Evolutionary conservation across 2,113 vertebrate genomes (phyloP).

Genomic region (Myiagra hebetior): DNA sequence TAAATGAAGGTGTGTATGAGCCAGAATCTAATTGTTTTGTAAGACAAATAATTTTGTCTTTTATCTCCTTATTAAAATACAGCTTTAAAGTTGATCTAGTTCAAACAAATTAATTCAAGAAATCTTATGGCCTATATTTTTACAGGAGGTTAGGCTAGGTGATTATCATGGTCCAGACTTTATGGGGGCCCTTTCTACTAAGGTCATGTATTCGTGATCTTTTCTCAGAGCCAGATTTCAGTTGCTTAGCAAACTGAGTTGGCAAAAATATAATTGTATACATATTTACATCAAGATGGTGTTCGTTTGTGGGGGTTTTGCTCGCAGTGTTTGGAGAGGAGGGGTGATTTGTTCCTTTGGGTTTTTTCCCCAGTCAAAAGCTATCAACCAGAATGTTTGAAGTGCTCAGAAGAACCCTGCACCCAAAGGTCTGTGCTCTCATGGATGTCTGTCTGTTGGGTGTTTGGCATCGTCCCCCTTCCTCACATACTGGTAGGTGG

Average conservation of each 20-base stretch:
- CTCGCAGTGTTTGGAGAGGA: not conserved
- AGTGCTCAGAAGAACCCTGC: not conserved
- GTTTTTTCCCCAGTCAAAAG: not conserved
- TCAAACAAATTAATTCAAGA: not conserved
- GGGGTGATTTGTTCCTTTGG: not conserved
- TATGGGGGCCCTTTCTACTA: not conserved
- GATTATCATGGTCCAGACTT: not conserved
- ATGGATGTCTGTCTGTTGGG: not conserved
- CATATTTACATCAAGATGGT: not conserved
- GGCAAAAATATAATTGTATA: not conserved
- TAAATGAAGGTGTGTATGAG: not conserved
- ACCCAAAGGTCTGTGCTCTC: not conserved
- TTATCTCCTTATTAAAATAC: constrained; percentile 12
- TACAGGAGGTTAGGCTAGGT: not conserved
- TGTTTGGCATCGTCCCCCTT: not conserved
- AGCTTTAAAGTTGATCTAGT: not conserved
- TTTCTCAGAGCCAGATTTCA: not conserved
- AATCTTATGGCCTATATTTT: not conserved
- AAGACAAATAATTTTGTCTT: not conserved
- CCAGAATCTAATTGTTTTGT: not conserved
- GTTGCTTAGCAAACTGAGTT: not conserved
- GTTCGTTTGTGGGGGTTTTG: not conserved
- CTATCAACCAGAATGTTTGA: not conserved
- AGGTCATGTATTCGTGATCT: not conserved
- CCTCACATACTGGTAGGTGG: not conserved